Percentiles rank a stretch among this genome's conserved stretches.
Evolutionary conservation across 1,140 invertebrate genomes (phyloP).

Genomic region (Phocides pigmalion): DNA sequence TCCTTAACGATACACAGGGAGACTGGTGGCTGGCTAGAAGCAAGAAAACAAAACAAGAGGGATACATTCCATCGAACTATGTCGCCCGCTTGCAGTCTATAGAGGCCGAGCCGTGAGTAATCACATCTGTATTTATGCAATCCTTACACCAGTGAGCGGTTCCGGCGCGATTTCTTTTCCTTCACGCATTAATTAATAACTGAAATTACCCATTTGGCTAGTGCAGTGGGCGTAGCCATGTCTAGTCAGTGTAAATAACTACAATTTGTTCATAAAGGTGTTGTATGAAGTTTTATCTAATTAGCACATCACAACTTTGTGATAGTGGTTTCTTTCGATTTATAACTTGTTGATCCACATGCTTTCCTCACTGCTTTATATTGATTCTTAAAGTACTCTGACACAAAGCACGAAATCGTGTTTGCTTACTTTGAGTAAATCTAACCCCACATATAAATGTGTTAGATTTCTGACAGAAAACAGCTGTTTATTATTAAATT

Average conservation of each 20-base stretch:
- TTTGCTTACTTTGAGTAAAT: not conserved
- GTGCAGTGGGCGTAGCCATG: constrained; percentile 17
- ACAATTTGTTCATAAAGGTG: constrained; percentile 10
- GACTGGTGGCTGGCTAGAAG: constrained; percentile 99
- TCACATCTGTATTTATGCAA: constrained; percentile 75
- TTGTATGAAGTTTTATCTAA: constrained; percentile 15
- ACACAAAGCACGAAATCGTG: not conserved
- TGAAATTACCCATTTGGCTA: constrained; percentile 22
- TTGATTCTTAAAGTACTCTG: not conserved
- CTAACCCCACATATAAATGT: too few species aligned
- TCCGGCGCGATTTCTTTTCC: constrained; percentile 71
- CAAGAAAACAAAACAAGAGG: constrained; percentile 96
- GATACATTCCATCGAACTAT: constrained; percentile 99
- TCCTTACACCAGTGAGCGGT: constrained; percentile 68
- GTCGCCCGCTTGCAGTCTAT: constrained; percentile 99
- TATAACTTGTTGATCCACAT: constrained; percentile 12
- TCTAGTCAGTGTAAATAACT: not conserved
- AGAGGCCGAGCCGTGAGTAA: constrained; percentile 99
- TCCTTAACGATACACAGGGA: constrained; percentile 97
- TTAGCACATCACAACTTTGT: constrained; percentile 12
- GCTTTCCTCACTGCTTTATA: not conserved
- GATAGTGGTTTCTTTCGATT: not conserved
- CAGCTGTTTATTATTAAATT: not conserved
- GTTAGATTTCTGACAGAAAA: not conserved
- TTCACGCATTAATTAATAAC: constrained; percentile 51